These are phyloP conservation scores for Globia sparganii DNA, from an alignment of 2,888 invertebrate species.

Conservation along the genomic window DNA sequence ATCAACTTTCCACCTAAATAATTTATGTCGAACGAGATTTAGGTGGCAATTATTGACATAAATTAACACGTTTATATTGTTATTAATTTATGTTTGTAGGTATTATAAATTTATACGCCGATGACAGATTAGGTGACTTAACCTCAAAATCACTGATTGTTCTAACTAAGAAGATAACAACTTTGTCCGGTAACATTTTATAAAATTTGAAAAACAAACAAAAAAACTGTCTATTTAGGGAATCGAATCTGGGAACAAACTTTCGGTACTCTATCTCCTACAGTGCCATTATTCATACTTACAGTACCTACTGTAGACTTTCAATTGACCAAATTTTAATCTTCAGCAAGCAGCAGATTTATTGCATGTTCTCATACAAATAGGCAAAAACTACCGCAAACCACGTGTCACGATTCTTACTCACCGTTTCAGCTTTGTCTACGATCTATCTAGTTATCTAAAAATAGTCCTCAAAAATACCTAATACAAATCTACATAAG, in stretches of 20 bases:
- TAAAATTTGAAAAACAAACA: not conserved
- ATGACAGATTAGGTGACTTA: not conserved
- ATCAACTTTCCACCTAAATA: constrained; percentile 34
- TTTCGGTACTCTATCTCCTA: too few relatives aligned
- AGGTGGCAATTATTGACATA: constrained; percentile 20
- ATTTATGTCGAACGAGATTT: constrained; percentile 43
- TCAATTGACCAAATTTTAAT: not conserved
- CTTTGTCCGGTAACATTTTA: not conserved
- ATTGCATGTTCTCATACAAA: fast-evolving
- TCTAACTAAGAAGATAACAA: not conserved
- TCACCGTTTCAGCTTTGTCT: not conserved
- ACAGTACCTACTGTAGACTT: not conserved
- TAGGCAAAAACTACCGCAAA: not conserved
- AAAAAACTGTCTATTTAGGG: not conserved
- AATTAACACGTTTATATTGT: constrained; percentile 11
- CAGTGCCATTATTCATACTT: too few relatives aligned
- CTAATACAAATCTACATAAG: constrained; percentile 46
- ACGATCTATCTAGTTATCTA: not conserved
- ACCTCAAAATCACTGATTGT: not conserved
- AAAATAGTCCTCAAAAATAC: constrained; percentile 53
- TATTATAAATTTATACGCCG: not conserved
- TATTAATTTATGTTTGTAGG: not conserved
- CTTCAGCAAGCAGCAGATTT: not conserved
- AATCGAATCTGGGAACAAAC: too few relatives aligned
- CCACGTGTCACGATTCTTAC: not conserved